Evolutionary conservation across 1,140 invertebrate genomes (phyloP), one percentile per base, ranked within the genome.

Genomic region (Camponotus pennsylvanicus): DNA sequence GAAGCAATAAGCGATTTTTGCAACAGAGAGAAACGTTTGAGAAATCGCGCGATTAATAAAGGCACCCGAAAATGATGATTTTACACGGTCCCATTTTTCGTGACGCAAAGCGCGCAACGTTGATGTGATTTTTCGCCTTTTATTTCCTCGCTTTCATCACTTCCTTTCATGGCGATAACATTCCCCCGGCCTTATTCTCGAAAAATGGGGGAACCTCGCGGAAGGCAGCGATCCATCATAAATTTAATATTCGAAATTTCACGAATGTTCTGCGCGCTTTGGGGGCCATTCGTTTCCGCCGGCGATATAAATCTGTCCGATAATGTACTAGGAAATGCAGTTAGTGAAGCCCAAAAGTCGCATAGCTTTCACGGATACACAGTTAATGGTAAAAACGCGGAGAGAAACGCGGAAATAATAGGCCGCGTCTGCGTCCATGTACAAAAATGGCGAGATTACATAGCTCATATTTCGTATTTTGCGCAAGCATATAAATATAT

Each of bases 211-310:
- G 69, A 78, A 67, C 59, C 78, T 85, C 86, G 87, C 82, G 80
- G 85, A 88, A 88, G 90, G 82, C 89, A 88, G 85, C 89, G 90
- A 94, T 94, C 92, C 92, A 93, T 94, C 93, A 94, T 91, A 89
- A 92, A 91, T 93, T 94, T 94, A 93, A 92, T 93, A 92, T 91
- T 91, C 89, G 85, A 93, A 93, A 93, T 92, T 94, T 93, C 85
- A 90, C 75, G 88, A 89, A 90, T 91, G 90, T 91, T 89, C 88
- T 73, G 59, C 87, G 59, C 85, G 80, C 85, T 82, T 91, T 88
- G 77, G 82, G 79, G 45, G 77, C 89, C 89, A 91, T 91, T 86
- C 89, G 86, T 91, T 90, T 82, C 79, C 73, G 85, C 42, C 86
- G 87, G 40, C 87, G 83, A 91, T 91, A 91, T 90, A 90, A 91